Evolutionary conservation across 2,888 invertebrate genomes (phyloP), one percentile per base, ranked within the genome.

Genomic region (Netelia inedita): DNA sequence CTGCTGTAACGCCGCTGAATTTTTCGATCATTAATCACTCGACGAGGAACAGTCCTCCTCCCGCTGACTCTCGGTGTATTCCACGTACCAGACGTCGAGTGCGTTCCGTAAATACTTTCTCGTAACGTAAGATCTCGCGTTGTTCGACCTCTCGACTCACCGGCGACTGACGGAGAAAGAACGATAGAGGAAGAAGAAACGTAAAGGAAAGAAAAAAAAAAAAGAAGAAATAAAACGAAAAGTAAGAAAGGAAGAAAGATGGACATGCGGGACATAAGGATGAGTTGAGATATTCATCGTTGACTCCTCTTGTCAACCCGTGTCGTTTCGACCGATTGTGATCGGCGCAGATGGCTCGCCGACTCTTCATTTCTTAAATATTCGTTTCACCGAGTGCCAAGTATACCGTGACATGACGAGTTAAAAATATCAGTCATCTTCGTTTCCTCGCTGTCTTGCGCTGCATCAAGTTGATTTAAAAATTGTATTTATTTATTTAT

Each of bases 21-120:
- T 41, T 55, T 43, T 16, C 55, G 66, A 65, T 79, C 82, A 63
- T 83, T 69, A 83, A 83, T 79, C 78, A 72, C 46, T 68, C 78
- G 53, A 35, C 53, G 71, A 82, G 69, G 66, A 59, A 46, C 46
- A 46, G 46, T 46, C 46, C 46, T 6, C 9, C 14, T 21, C 21
- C 43, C 35, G 50, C 28, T 28, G 23, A 43, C 14, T 9, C 23
- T 41, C 19, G 14, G 50, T 61, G 19, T 55, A 2, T 2, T 57
- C 50, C 55, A 68, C 61, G 68, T 78, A 28, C 28, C 28, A 28
- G 28, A 28, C 61, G 41, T 78, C 68, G 78, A 83, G 66, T 78
- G 73, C 78, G 79, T 73, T 41, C 50, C 63, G 28, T 28, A 57
- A 23, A 63, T 63, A 79, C 82, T 83, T 83, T 79, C 82, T 73